Conservation (phyloP, 2,888 invertebrate genomes). For the Philonicus albiceps region DNA sequence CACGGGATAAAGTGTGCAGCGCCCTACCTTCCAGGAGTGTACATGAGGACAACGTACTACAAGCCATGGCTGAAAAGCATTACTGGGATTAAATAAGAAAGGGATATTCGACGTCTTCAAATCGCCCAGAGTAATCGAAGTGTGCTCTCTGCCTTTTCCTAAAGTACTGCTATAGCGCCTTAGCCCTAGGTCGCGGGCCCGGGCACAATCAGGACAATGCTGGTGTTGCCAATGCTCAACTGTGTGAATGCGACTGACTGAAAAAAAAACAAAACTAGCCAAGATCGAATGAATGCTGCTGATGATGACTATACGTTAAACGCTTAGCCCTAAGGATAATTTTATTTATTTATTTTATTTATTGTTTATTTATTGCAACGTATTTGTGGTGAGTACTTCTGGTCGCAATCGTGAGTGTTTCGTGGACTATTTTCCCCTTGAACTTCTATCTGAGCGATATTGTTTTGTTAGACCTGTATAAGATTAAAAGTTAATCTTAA, state of each 20-base stretch:
- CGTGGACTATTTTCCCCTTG: neutral
- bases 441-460: neutral
- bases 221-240: conserved; percentile 32
- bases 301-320: neutral
- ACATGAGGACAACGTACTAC: conserved; percentile 91
- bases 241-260: conserved; percentile 18
- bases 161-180: neutral
- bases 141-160: conserved; percentile 31
- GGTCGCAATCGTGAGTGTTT: conserved; percentile 15
- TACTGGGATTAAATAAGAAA: conserved; percentile 74
- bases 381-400: conserved; percentile 36
- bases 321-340: neutral
- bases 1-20: conserved; percentile 96
- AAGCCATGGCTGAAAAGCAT: conserved; percentile 90
- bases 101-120: neutral
- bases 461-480: neutral
- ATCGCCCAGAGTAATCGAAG: conserved; percentile 52
- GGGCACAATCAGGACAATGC: neutral
- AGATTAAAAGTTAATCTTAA: neutral
- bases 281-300: neutral
- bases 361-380: conserved; percentile 28
- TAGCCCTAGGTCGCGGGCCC: neutral
- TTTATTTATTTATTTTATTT: conserved; percentile 30
- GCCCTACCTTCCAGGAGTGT: conserved; percentile 90
- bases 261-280: neutral